A percentile compares a stretch with the other conserved stretches of the same genome.
Conservation (phyloP, 2,113 vertebrate species). For the Serilophus lunatus region DNA sequence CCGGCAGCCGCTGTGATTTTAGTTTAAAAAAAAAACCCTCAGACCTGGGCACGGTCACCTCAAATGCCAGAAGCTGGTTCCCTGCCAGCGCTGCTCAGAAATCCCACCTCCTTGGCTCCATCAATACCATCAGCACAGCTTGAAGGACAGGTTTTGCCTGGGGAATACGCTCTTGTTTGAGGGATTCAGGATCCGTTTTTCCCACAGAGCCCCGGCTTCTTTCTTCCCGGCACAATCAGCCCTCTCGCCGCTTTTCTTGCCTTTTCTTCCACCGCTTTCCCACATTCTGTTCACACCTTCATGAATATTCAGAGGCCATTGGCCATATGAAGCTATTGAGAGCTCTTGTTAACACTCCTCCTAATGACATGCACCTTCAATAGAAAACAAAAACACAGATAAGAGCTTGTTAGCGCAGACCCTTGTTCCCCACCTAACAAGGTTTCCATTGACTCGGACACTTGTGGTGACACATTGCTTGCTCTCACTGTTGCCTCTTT, state of each 20-base stretch:
- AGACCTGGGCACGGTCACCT: not conserved
- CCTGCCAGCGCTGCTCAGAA: not conserved
- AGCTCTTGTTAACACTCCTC: slow-evolving; percentile 63
- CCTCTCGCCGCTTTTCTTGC: slow-evolving; percentile 12
- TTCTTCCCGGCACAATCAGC: slow-evolving; percentile 40
- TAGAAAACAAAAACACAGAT: slow-evolving; percentile 64
- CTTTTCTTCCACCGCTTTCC: slow-evolving; percentile 58
- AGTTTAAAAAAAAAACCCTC: not conserved
- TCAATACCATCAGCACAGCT: not conserved
- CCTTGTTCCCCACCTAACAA: slow-evolving; percentile 62
- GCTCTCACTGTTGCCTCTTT: slow-evolving; percentile 59
- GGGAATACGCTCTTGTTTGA: slow-evolving; percentile 17
- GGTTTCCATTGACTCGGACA: slow-evolving; percentile 64
- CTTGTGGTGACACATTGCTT: slow-evolving; percentile 64
- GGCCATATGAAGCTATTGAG: slow-evolving; percentile 61
- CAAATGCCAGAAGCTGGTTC: not conserved
- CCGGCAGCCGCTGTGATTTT: not conserved
- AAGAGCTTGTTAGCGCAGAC: slow-evolving; percentile 62
- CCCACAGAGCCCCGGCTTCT: slow-evolving; percentile 22
- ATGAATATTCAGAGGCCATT: slow-evolving; percentile 68
- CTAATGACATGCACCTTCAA: slow-evolving; percentile 66
- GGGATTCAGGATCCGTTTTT: slow-evolving; percentile 41
- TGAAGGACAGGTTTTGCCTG: slow-evolving; percentile 17
- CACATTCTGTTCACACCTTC: slow-evolving; percentile 67
- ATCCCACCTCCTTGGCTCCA: not conserved